phyloP scores from a whole-genome alignment of 2,113 vertebrate genomes.

The Hirundichthys speculiger region DNA sequence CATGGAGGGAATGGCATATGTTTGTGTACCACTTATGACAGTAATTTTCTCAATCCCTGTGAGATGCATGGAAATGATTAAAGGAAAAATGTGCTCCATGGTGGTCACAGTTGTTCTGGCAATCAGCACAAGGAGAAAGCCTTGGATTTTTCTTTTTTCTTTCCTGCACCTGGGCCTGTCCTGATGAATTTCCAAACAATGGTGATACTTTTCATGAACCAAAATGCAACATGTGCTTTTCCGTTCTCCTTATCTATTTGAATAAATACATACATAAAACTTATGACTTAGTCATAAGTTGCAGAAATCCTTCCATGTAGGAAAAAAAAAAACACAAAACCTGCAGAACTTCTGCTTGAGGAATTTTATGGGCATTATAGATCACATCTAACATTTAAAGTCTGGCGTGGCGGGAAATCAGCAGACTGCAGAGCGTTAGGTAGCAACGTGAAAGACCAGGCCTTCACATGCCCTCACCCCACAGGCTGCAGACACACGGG shows the following conservation, averaged over 20 bases:
- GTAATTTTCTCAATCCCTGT: slow-evolving; percentile 61
- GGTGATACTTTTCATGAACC: background rate
- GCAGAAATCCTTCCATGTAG: slow-evolving; percentile 8
- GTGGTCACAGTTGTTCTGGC: slow-evolving; percentile 68
- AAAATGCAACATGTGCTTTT: background rate
- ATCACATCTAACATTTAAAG: slow-evolving; percentile 51
- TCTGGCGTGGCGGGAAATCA: slow-evolving; percentile 30
- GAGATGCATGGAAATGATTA: slow-evolving; percentile 74
- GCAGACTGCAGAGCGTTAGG: slow-evolving; percentile 32
- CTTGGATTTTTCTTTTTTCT: slow-evolving; percentile 19
- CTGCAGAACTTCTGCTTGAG: slow-evolving; percentile 13
- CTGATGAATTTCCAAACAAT: slow-evolving; percentile 16
- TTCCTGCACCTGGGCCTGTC: slow-evolving; percentile 54
- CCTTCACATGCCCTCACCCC: slow-evolving; percentile 32
- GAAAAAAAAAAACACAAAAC: slow-evolving; percentile 5
- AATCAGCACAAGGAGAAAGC: slow-evolving; percentile 49
- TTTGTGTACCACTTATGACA: slow-evolving; percentile 62
- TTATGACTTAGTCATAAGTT: slow-evolving; percentile 5
- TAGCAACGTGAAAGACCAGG: slow-evolving; percentile 32
- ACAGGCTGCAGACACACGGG: slow-evolving; percentile 47
- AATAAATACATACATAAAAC: too few relatives aligned
- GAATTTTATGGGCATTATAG: slow-evolving; percentile 12
- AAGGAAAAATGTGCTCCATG: slow-evolving; percentile 61
- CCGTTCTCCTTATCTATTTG: slow-evolving; percentile 1
- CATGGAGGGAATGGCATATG: slow-evolving; percentile 46